phyloP scores from a whole-genome alignment of 1,140 invertebrate species.

The Radopholus similis region DNA sequence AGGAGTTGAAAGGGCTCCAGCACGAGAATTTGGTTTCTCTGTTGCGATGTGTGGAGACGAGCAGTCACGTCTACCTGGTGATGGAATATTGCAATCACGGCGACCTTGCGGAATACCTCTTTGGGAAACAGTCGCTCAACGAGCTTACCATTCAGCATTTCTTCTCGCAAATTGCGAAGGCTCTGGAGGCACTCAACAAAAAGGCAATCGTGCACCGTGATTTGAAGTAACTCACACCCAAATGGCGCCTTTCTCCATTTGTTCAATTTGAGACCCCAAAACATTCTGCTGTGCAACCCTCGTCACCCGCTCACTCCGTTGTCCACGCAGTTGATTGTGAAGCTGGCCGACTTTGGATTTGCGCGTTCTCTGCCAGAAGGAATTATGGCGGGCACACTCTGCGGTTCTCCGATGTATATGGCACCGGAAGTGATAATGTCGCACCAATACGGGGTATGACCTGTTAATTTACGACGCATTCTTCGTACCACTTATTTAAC shows the following conservation, averaged over 20 bases:
- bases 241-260: background rate
- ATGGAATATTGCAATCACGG: constrained; percentile 99
- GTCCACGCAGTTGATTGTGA: constrained; percentile 84
- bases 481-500: too few relatives aligned
- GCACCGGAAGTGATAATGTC: constrained; percentile 99
- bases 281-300: constrained; percentile 61
- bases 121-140: constrained; percentile 82
- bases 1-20: constrained; percentile 89
- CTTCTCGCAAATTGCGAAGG: constrained; percentile 87
- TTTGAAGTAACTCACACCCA: constrained; percentile 71
- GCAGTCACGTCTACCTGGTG: constrained; percentile 86
- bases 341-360: constrained; percentile 96
- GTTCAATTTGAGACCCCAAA: constrained; percentile 61
- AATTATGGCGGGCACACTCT: constrained; percentile 97
- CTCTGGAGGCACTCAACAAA: constrained; percentile 88
- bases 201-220: constrained; percentile 98
- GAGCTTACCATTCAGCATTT: constrained; percentile 94
- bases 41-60: constrained; percentile 91
- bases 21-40: constrained; percentile 97
- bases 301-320: constrained; percentile 72
- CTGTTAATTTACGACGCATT: too few relatives aligned
- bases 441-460: constrained; percentile 90
- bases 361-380: constrained; percentile 95
- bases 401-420: constrained; percentile 99
- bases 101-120: constrained; percentile 92